Percentiles rank a stretch among this genome's conserved stretches.
Conservation (phyloP, 2,888 invertebrate genomes). For the Phlogophora meticulosa region DNA sequence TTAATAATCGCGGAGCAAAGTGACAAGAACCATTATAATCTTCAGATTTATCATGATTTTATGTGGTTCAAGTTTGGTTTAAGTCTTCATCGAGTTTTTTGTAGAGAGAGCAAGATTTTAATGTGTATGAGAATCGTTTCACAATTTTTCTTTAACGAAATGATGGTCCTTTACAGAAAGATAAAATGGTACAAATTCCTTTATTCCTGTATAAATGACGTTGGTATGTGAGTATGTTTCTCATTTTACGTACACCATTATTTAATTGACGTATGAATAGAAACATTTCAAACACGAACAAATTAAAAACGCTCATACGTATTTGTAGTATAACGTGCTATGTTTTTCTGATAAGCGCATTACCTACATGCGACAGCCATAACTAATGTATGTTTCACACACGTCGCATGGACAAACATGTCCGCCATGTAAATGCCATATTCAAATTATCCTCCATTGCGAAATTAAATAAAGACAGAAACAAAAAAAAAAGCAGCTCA, state of each 20-base stretch:
- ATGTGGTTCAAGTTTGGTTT: too few species aligned
- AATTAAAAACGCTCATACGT: conserved; percentile 17
- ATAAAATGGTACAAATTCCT: too few species aligned
- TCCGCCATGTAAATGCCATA: conserved; percentile 87
- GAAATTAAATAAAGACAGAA: conserved; percentile 89
- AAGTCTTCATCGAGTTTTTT: too few species aligned
- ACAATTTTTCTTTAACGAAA: too few species aligned
- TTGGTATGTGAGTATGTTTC: not conserved
- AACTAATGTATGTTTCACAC: conserved; percentile 46
- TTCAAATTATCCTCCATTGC: conserved; percentile 89
- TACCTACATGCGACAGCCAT: conserved; percentile 37
- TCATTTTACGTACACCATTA: conserved; percentile 1
- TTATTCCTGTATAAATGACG: not conserved
- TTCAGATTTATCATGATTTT: too few species aligned
- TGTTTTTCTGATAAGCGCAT: conserved; percentile 37
- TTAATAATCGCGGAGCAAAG: too few species aligned
- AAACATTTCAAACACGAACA: conserved; percentile 18
- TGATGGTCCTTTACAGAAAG: too few species aligned
- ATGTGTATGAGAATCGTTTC: too few species aligned
- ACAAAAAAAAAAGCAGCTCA: conserved; percentile 83
- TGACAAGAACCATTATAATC: too few species aligned
- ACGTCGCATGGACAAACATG: conserved; percentile 74
- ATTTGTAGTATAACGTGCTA: conserved; percentile 23
- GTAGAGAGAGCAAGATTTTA: too few species aligned
- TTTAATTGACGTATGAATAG: conserved; percentile 22